phyloP scores from a whole-genome alignment of 2,113 vertebrate species.

The Megatriorchis doriae region DNA sequence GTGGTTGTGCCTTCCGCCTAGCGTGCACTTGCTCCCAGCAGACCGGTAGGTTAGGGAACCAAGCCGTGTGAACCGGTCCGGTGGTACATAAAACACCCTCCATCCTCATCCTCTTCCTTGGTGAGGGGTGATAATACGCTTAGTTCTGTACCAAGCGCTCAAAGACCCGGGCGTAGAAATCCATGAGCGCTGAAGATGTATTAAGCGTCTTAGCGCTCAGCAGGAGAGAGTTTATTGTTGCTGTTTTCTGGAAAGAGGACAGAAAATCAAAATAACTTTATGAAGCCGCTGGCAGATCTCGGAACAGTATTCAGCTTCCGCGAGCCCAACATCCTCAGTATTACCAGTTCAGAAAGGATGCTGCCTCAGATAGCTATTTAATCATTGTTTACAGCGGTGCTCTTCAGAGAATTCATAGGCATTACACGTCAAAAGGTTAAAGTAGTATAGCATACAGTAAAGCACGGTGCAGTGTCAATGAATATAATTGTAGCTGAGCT shows the following conservation, averaged over 20 bases:
- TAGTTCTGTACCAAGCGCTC: not conserved
- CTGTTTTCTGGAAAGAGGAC: not conserved
- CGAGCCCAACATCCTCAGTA: not conserved
- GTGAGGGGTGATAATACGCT: no score
- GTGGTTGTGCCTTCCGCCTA: not conserved
- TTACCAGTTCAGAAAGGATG: not conserved
- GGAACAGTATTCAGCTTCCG: not conserved
- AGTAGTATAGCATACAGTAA: not conserved
- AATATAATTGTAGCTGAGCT: not conserved
- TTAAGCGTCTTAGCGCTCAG: not conserved
- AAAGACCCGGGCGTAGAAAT: not conserved
- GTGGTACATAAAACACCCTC: not conserved
- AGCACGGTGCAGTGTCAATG: not conserved
- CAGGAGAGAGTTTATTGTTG: not conserved
- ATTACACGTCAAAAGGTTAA: not conserved
- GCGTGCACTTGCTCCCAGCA: accelerated
- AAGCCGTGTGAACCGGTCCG: no score
- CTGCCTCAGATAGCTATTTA: not conserved
- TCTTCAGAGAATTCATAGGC: not conserved
- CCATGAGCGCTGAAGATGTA: accelerated
- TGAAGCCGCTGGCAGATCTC: not conserved
- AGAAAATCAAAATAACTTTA: not conserved
- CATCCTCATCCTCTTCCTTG: accelerated
- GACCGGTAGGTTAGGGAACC: not conserved
- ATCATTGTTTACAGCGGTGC: not conserved